phyloP scores from a whole-genome alignment of 1,140 invertebrate species.

The Pogonus chalceus region DNA sequence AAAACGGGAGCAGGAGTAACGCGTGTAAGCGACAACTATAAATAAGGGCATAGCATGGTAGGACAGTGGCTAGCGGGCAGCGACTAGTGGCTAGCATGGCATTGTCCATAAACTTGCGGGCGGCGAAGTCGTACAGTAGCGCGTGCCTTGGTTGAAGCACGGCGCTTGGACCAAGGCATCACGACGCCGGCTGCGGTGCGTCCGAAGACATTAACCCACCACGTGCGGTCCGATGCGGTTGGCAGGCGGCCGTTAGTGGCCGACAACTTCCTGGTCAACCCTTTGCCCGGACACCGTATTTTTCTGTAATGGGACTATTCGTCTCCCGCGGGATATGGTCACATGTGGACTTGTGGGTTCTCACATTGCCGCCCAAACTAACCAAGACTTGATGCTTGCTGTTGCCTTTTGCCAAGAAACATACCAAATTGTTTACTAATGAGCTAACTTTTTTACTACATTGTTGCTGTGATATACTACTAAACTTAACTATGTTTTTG shows the following conservation, averaged over 20 bases:
- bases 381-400: neutral
- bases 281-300: neutral
- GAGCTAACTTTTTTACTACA: neutral
- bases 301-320: conserved; percentile 4
- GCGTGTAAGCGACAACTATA: conserved; percentile 1
- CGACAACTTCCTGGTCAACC: neutral
- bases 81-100: neutral
- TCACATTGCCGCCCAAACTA: neutral
- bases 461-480: too few species aligned
- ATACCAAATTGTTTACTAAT: conserved; percentile 4
- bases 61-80: neutral
- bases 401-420: neutral
- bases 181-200: neutral
- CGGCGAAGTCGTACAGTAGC: neutral
- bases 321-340: neutral
- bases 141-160: neutral
- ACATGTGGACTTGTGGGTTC: neutral
- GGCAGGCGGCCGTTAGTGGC: neutral
- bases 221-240: neutral
- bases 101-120: neutral
- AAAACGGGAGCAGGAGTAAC: too few species aligned
- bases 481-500: neutral
- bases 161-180: neutral
- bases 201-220: conserved; percentile 6
- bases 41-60: too few species aligned